phyloP scores from a whole-genome alignment of 2,797 vertebrate genomes.

The Scolopax rusticola region DNA sequence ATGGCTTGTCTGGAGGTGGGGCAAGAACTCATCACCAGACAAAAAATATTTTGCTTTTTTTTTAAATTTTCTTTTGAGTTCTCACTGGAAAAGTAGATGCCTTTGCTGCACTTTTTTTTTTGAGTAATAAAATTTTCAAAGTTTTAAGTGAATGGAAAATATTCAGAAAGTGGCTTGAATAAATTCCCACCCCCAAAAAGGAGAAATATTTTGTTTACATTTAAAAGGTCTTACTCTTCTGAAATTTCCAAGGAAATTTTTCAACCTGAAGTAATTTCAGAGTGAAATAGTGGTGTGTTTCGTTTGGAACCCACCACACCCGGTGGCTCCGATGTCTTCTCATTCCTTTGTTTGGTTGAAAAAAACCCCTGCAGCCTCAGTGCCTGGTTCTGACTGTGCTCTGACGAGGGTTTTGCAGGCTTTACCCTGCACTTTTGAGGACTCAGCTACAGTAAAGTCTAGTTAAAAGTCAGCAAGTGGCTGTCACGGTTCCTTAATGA shows the following conservation, averaged over 20 bases:
- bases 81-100: neutral
- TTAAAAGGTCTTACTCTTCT: neutral
- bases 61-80: neutral
- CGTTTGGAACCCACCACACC: neutral
- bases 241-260: neutral
- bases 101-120: neutral
- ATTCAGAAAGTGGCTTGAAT: neutral
- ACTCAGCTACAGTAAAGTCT: fast-evolving
- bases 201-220: neutral
- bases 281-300: neutral
- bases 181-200: neutral
- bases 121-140: neutral
- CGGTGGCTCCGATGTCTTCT: neutral
- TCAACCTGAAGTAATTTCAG: neutral
- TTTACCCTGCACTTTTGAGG: neutral
- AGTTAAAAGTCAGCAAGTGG: neutral
- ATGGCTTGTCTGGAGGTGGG: neutral
- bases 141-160: neutral
- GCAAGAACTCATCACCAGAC: neutral
- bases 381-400: neutral
- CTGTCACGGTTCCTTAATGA: neutral
- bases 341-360: neutral
- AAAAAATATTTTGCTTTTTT: neutral
- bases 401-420: neutral
- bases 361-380: neutral